Evolutionary conservation across 2,797 vertebrate species (phyloP), one percentile per base, ranked within the genome.

Genomic region (Tadarida brasiliensis): DNA sequence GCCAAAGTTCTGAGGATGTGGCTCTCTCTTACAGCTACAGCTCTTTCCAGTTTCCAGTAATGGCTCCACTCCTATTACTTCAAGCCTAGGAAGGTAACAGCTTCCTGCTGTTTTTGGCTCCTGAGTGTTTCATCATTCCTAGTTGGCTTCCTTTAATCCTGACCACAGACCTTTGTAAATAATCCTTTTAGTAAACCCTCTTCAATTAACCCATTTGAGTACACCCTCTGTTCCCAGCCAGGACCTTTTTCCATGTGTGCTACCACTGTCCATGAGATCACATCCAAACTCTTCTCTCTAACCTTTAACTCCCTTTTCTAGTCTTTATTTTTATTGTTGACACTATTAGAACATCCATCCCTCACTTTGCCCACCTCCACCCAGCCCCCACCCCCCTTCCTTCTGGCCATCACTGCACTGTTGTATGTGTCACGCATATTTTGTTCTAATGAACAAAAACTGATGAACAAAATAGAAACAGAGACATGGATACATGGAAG

Each of bases 91-190:
- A 59, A 47, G 49, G 28, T 82, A 90, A 74, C 15, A 68, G n/a
- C 26, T 77, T 9, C 35, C 19, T 77, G 65, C 71, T 63, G 4
- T 80, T 90, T 49, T 26, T 71, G 61, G 54, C 8, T 76, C n/a
- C 16, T 56, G n/a, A 22, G 54, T 94, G 17, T 83, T 83, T 92
- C 54, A 20, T 54, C 33, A 87, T 63, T 17, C 28, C 54, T 83
- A 39, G 5, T 56, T 65, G 67, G 17, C 35, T 97, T 87, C 33
- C 35, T 65, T 92, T 94, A 74, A 63, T 74, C 65, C 68, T 80
- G 39, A 44, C 39, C 65, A 87, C 30, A 90, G 39, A 33, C 17
- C 28, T 90, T 92, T 70, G 30, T 22, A 65, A 84, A 35, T 67
- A 91, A 73, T 4, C 1, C 65, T 91, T 94, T 96, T 16, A 39